These are phyloP conservation scores for Seira sanloemensis DNA, from an alignment of 2,888 invertebrate genomes.

Conservation along the genomic window DNA sequence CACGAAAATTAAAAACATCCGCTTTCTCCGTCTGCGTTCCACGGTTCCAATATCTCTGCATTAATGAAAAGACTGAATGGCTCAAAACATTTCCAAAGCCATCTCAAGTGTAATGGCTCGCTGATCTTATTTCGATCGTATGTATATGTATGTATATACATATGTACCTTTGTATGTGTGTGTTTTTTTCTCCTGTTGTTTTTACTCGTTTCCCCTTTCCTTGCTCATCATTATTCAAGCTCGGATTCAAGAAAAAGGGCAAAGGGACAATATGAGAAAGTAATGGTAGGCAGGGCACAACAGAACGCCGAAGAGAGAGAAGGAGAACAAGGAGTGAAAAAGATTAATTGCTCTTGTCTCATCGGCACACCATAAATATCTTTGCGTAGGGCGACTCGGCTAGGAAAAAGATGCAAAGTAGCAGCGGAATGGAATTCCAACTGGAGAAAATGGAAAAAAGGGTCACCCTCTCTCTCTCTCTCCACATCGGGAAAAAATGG, in stretches of 20 bases:
- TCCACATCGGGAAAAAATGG: constrained; percentile 8
- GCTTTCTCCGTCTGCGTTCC: not conserved
- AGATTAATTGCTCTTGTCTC: constrained; percentile 65
- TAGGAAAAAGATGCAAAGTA: constrained; percentile 5
- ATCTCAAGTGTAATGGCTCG: not conserved
- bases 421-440: constrained; percentile 7
- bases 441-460: constrained; percentile 28
- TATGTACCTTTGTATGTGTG: too few relatives aligned
- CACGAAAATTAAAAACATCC: not conserved
- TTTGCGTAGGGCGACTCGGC: constrained; percentile 25
- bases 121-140: not conserved
- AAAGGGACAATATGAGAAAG: constrained; percentile 42
- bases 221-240: constrained; percentile 5
- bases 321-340: constrained; percentile 55
- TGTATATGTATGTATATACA: too few relatives aligned
- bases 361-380: constrained; percentile 66
- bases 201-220: not conserved
- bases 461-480: not conserved
- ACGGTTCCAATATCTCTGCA: too few relatives aligned
- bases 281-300: not conserved
- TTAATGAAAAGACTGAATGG: not conserved
- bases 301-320: constrained; percentile 28
- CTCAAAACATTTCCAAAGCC: not conserved
- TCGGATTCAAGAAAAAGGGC: constrained; percentile 20
- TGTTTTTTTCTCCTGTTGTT: too few relatives aligned